phyloP scores from a whole-genome alignment of 2,113 vertebrate species.

The Ageneiosus marmoratus region DNA sequence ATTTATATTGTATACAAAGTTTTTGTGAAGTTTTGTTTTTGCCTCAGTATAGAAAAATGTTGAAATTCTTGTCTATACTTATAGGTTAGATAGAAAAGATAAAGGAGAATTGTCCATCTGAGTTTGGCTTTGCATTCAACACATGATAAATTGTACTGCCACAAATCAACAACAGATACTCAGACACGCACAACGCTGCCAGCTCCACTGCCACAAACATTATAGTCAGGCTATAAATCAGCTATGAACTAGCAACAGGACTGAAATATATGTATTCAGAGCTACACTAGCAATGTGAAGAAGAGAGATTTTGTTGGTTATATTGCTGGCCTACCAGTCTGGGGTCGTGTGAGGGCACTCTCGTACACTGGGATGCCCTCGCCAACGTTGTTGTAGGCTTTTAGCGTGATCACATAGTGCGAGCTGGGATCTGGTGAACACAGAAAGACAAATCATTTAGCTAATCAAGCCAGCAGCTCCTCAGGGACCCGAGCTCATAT shows the following conservation, averaged over 20 bases:
- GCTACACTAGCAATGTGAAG: neutral
- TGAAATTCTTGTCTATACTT: neutral
- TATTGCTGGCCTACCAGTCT: constrained; percentile 80
- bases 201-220: neutral
- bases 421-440: constrained; percentile 86
- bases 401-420: constrained; percentile 96
- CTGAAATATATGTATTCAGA: neutral
- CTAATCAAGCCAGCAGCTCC: constrained; percentile 63
- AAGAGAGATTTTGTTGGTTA: neutral
- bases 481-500: constrained; percentile 56
- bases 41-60: neutral
- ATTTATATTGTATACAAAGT: neutral
- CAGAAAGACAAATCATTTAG: constrained; percentile 50
- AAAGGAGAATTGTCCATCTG: neutral
- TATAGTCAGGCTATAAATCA: constrained; percentile 9
- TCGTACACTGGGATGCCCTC: constrained; percentile 97
- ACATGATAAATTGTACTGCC: neutral
- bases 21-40: neutral
- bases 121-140: neutral
- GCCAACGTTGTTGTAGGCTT: constrained; percentile 93
- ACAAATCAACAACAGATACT: neutral
- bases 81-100: neutral
- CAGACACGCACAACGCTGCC: neutral
- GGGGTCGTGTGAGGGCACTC: constrained; percentile 91
- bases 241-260: neutral